These are phyloP conservation scores for Andrena haemorrhoa DNA, from an alignment of 2,888 invertebrate species.

Conservation along the genomic window DNA sequence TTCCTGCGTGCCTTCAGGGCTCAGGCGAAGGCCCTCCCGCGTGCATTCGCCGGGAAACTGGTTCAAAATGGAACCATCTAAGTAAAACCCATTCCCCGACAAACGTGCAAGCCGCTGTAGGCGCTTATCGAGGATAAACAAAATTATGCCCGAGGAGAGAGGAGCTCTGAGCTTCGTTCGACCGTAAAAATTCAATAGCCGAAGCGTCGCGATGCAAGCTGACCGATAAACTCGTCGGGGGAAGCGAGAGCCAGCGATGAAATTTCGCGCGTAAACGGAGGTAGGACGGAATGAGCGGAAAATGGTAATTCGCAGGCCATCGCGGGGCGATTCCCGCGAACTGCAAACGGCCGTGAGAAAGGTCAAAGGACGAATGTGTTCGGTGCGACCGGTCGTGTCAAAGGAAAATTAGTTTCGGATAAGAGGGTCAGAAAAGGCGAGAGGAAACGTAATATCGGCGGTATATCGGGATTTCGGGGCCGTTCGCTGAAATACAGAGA, in stretches of 20 bases:
- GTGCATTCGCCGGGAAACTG: background rate
- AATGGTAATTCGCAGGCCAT: constrained; percentile 30
- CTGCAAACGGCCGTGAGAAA: constrained; percentile 26
- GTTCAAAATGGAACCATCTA: no score
- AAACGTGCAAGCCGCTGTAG: no score
- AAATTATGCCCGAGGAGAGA: no score
- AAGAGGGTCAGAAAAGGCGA: constrained; percentile 60
- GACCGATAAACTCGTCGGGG: no score
- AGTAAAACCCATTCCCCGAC: no score
- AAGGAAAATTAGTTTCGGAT: constrained; percentile 68
- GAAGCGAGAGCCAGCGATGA: constrained; percentile 4
- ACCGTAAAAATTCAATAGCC: no score
- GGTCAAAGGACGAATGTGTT: constrained; percentile 64
- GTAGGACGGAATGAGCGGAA: constrained; percentile 4
- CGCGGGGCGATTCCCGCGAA: constrained; percentile 28
- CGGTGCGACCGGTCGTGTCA: constrained; percentile 45
- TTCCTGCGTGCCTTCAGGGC: background rate
- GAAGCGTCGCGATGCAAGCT: no score
- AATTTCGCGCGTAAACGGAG: constrained; percentile 6
- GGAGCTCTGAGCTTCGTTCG: no score
- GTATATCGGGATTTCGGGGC: constrained; percentile 31
- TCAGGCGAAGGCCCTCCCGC: background rate
- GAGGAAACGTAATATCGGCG: constrained; percentile 54
- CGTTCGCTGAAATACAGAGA: background rate
- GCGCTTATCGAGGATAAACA: no score